Base-by-base conservation (phyloP, 2,888 invertebrate species). In the Aethes cnicana region DNA sequence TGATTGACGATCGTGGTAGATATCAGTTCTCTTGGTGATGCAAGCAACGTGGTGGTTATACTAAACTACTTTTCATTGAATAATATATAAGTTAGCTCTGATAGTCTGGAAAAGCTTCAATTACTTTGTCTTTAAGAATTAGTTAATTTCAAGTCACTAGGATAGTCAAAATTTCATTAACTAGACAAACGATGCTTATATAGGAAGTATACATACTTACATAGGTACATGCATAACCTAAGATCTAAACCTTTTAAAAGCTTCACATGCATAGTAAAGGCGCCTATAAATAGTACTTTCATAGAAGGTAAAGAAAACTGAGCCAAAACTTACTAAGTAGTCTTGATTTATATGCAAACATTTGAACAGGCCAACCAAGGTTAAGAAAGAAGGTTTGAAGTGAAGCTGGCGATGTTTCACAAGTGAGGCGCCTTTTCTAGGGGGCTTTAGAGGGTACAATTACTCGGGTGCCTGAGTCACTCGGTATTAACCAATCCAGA, bases 341-440 rank as follows among this genome's bases (percentile, higher is more conserved):
- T 52, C 52, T 28, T 28, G 44, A 42, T 61, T 58, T 59, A 57
- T 46, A 50, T 48, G 54, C 39, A 65, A 58, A 64, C 54, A 53
- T 55, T 57, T 46, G 44, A 52, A 55, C 54, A 59, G 56, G 58
- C 56, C 57, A 58, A 58, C 54, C 62, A 69, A 59, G 63, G 59
- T 26, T 41, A 46, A 47, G 33, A 41, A 32, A 52, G n/a, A 18
- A 50, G 32, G 33, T 17, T 47, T 46, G 47, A 46, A 66, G 68
- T 65, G 64, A 80, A 84, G 84, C 84, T 75, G 78, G 80, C 77
- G 69, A 67, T 79, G 88, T 88, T 81, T 85, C 88, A 89, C 88
- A 89, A 89, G 88, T 89, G 88, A 88, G 87, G 89, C 88, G 88
- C 88, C 88, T 84, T 84, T 73, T 76, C 58, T 69, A 72, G 65